phyloP scores from a whole-genome alignment of 2,797 vertebrate species.

The Heterohyrax brucei region DNA sequence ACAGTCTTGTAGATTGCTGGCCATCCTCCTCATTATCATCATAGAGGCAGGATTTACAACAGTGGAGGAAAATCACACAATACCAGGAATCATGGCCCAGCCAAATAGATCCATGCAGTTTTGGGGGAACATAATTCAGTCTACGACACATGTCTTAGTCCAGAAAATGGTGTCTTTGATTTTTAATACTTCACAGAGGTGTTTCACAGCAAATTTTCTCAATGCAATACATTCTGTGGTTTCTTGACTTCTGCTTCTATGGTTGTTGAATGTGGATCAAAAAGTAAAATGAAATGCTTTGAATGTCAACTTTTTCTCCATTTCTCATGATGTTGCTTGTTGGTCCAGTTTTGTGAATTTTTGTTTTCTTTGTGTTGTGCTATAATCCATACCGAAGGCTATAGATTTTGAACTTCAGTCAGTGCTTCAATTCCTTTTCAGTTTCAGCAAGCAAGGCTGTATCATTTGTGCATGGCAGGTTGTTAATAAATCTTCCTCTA shows the following conservation, averaged over 20 bases:
- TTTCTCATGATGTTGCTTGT: background rate
- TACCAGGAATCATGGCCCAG: no score
- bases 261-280: background rate
- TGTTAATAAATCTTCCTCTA: background rate
- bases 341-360: background rate
- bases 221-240: no score
- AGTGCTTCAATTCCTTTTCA: background rate
- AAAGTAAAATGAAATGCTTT: background rate
- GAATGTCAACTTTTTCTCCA: background rate
- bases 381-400: background rate
- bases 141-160: no score
- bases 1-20: no score
- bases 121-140: no score
- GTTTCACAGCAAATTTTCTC: no score
- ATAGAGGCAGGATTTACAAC: no score
- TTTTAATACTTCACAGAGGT: no score
- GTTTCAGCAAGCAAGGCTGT: background rate
- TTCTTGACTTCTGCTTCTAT: background rate
- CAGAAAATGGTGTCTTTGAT: no score
- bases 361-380: background rate
- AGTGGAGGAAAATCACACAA: no score
- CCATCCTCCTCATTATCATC: no score
- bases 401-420: background rate
- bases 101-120: no score
- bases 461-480: background rate